Percentiles rank a stretch among this genome's conserved stretches.
These are phyloP conservation scores for Coluber constrictor DNA, from an alignment of 2,797 vertebrate species.

Conservation along the genomic window DNA sequence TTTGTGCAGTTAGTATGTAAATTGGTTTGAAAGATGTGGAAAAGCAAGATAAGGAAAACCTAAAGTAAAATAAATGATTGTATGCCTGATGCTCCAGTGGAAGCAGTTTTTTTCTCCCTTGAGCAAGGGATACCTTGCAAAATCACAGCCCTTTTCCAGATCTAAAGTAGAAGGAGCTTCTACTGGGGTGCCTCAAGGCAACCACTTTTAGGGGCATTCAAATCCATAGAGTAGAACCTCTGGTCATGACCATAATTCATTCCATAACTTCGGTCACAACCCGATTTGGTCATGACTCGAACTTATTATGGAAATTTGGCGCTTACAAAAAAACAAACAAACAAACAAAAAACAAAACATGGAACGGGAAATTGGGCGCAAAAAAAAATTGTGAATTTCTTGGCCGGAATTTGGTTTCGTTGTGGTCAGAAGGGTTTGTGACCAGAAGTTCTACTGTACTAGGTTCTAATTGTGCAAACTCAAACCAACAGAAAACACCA, in stretches of 20 bases:
- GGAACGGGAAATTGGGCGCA: no score
- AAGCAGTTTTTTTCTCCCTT: background rate
- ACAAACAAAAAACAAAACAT: no score
- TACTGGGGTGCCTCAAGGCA: background rate
- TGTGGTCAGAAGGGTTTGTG: no score
- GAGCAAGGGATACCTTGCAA: background rate
- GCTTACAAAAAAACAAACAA: no score
- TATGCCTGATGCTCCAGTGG: background rate
- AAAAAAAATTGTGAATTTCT: no score
- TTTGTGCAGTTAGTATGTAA: background rate
- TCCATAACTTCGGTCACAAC: no score
- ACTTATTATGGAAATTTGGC: no score
- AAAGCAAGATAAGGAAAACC: constrained; percentile 8
- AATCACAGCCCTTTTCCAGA: background rate
- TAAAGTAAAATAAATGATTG: background rate
- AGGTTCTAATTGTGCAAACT: no score
- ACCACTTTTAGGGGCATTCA: background rate
- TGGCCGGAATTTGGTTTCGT: no score
- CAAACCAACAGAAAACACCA: background rate
- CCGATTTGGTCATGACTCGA: no score
- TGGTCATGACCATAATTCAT: no score
- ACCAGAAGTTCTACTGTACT: no score
- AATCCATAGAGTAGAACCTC: background rate
- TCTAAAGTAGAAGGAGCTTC: background rate
- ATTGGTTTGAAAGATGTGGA: background rate